Percentiles rank a stretch among this genome's conserved stretches.
Conservation (phyloP, 2,888 invertebrate species). For the Hylaea fasciaria region DNA sequence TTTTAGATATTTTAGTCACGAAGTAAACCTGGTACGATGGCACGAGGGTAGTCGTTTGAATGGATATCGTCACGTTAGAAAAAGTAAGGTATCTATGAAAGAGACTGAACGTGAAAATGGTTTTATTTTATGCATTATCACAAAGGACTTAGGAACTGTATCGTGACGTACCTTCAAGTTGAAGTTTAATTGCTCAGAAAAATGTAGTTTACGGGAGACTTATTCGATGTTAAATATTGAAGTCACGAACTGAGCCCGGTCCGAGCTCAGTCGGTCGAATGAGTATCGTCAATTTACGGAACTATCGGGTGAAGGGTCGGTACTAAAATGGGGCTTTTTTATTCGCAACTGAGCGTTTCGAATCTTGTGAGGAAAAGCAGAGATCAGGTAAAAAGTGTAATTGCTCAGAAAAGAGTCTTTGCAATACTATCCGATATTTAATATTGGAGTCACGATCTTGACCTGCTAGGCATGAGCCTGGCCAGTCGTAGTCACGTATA, state of each 20-base stretch:
- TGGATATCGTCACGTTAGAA: too few relatives aligned
- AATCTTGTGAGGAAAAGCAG: neutral
- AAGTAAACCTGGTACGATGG: too few relatives aligned
- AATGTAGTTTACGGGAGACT: conserved; percentile 3
- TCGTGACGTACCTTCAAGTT: too few relatives aligned
- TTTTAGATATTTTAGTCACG: too few relatives aligned
- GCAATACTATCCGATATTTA: conserved; percentile 13
- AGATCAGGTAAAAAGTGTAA: conserved; percentile 1
- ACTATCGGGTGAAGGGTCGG: neutral
- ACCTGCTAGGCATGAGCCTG: conserved; percentile 16
- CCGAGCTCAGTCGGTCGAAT: conserved; percentile 14
- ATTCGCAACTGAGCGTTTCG: too few relatives aligned
- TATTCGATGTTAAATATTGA: conserved; percentile 22
- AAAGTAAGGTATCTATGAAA: too few relatives aligned
- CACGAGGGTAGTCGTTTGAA: too few relatives aligned
- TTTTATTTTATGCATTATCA: too few relatives aligned
- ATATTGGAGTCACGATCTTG: conserved; percentile 27
- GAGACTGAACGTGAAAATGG: too few relatives aligned
- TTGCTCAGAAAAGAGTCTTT: conserved; percentile 8
- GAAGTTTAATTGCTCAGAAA: conserved; percentile 12
- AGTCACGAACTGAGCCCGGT: conserved; percentile 21
- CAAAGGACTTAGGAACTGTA: too few relatives aligned
- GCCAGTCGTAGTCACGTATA: conserved; percentile 10
- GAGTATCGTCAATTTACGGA: neutral
- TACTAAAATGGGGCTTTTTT: too few relatives aligned